phyloP scores from a whole-genome alignment of 2,888 invertebrate species.

The Drosophila fungiperda region DNA sequence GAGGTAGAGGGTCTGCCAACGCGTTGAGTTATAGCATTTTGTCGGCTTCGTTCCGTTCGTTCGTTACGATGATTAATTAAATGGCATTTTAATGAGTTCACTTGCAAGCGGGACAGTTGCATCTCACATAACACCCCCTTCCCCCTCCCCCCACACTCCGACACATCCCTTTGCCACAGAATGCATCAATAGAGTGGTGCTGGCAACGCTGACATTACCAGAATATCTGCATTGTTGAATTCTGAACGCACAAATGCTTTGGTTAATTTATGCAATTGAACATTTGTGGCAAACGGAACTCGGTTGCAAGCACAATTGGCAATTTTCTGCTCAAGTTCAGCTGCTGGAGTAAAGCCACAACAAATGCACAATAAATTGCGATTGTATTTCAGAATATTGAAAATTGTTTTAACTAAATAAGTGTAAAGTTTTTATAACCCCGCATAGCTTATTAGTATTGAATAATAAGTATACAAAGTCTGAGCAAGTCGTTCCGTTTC shows the following conservation, averaged over 20 bases:
- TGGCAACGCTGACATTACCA: conserved; percentile 34
- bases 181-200: conserved; percentile 69
- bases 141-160: background rate
- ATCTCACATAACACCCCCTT: background rate
- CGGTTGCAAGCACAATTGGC: conserved; percentile 18
- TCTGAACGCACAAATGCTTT: conserved; percentile 51
- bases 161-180: conserved; percentile 26
- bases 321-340: conserved; percentile 30
- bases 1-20: conserved; percentile 6
- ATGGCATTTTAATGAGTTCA: conserved; percentile 83
- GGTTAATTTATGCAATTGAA: conserved; percentile 80
- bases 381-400: background rate
- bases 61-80: conserved; percentile 80
- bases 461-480: background rate
- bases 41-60: conserved; percentile 54
- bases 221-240: conserved; percentile 57
- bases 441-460: background rate
- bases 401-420: background rate
- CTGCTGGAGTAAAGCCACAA: background rate
- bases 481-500: background rate
- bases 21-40: conserved; percentile 79
- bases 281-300: conserved; percentile 53
- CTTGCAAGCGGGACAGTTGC: conserved; percentile 42
- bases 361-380: background rate
- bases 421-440: background rate